Conservation (phyloP, 1,140 invertebrate species). For the Mamestra configurata region DNA sequence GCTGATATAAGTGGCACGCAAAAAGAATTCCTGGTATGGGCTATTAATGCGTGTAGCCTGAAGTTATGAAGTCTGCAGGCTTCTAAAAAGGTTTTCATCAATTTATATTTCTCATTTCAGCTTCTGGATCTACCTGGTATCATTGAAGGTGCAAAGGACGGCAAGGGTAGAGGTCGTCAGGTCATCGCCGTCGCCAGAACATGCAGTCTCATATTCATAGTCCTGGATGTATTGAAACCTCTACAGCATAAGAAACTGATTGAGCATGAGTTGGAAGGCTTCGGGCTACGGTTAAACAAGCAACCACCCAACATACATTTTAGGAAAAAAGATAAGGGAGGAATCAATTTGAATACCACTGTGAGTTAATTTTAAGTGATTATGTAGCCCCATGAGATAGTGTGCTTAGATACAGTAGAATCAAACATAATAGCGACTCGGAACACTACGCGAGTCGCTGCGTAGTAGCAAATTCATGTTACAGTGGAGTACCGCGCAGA, state of each 20-base stretch:
- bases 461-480: too few species aligned
- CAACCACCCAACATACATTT: slow-evolving; percentile 99
- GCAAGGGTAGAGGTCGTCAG: slow-evolving; percentile 99
- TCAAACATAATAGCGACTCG: too few species aligned
- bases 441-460: too few species aligned
- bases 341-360: slow-evolving; percentile 84
- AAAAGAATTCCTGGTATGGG: too few species aligned
- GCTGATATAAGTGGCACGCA: too few species aligned
- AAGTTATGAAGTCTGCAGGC: too few species aligned
- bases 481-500: too few species aligned
- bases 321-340: slow-evolving; percentile 99
- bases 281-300: slow-evolving; percentile 98
- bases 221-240: slow-evolving; percentile 99
- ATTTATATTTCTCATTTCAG: slow-evolving; percentile 85
- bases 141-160: slow-evolving; percentile 99
- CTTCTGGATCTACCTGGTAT: slow-evolving; percentile 99
- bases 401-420: too few species aligned
- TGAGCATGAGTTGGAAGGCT: slow-evolving; percentile 99
- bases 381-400: too few species aligned
- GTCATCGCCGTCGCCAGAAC: slow-evolving; percentile 99
- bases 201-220: slow-evolving; percentile 99
- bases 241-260: slow-evolving; percentile 98
- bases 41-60: too few species aligned
- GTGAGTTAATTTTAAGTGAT: slow-evolving; percentile 69
- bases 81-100: too few species aligned